Evolutionary conservation across 2,797 vertebrate genomes (phyloP).

Genomic region (Enteromius treurensis): DNA sequence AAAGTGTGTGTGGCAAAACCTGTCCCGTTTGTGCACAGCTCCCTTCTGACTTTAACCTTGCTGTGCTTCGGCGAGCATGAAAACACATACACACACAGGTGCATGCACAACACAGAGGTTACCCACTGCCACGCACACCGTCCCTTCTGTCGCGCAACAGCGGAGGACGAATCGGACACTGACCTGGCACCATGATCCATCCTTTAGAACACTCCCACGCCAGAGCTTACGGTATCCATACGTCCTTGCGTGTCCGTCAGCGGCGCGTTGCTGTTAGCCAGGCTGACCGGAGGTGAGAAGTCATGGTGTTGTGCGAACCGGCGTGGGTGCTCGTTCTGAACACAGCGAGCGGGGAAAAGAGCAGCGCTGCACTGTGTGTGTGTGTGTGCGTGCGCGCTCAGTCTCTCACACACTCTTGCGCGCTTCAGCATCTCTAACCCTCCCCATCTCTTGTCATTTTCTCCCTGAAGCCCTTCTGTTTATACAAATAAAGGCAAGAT

Average conservation of each 20-base stretch:
- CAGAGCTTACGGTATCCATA: conserved; percentile 52
- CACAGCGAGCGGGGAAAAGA: conserved; percentile 6
- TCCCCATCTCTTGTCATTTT: conserved; percentile 32
- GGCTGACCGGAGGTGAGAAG: conserved; percentile 44
- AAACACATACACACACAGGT: conserved; percentile 25
- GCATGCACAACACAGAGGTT: conserved; percentile 14
- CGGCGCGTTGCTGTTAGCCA: conserved; percentile 6
- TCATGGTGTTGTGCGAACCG: conserved; percentile 51
- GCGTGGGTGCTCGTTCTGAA: conserved; percentile 37
- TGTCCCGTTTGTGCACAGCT: background rate
- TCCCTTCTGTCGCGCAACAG: conserved; percentile 1
- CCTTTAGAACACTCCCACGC: conserved; percentile 68
- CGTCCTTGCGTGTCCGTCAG: conserved; percentile 41
- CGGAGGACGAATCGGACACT: conserved; percentile 62
- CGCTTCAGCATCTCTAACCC: conserved; percentile 18
- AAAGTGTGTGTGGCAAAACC: conserved; percentile 17
- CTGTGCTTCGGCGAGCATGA: conserved; percentile 29
- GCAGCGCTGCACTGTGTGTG: conserved; percentile 36
- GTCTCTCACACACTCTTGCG: conserved; percentile 28
- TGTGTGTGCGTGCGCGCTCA: background rate
- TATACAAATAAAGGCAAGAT: conserved; percentile 20
- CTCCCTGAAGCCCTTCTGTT: conserved; percentile 17
- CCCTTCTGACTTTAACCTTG: conserved; percentile 14
- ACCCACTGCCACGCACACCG: background rate
- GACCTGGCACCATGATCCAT: conserved; percentile 81